A percentile compares a stretch with the other conserved stretches of the same genome.
phyloP scores from a whole-genome alignment of 2,797 vertebrate genomes.

The Octomys mimax region DNA sequence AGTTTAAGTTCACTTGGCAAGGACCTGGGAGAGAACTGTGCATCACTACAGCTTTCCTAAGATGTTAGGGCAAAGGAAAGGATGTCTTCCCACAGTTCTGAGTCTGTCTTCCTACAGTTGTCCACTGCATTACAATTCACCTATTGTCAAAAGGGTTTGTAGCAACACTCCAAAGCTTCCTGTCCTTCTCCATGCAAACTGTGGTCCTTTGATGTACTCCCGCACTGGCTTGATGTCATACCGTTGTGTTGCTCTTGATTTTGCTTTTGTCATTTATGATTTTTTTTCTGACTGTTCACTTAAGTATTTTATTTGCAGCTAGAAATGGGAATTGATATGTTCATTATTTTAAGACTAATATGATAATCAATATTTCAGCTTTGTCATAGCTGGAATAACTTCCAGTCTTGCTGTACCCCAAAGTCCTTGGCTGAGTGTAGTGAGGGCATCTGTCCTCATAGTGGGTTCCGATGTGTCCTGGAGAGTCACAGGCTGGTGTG shows the following conservation, averaged over 20 bases:
- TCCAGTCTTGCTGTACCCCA: background rate
- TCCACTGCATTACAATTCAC: background rate
- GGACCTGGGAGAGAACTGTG: background rate
- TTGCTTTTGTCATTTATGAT: background rate
- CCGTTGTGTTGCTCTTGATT: background rate
- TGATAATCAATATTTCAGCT: background rate
- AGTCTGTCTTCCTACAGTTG: background rate
- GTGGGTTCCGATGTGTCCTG: background rate
- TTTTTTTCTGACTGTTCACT: background rate
- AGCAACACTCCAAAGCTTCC: background rate
- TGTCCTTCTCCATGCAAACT: background rate
- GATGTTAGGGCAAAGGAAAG: background rate
- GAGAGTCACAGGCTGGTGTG: background rate
- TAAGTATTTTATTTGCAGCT: background rate
- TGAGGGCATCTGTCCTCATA: background rate
- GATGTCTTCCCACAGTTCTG: background rate
- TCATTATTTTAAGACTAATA: background rate
- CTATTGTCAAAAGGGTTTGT: background rate
- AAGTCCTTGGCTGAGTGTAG: background rate
- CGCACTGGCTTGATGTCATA: background rate
- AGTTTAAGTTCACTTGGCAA: background rate
- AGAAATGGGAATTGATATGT: background rate
- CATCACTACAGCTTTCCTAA: background rate
- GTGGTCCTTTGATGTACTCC: background rate
- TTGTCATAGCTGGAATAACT: background rate